Evolutionary conservation across 1,140 invertebrate species (phyloP).

Genomic region (Drosophila sturtevanti): DNA sequence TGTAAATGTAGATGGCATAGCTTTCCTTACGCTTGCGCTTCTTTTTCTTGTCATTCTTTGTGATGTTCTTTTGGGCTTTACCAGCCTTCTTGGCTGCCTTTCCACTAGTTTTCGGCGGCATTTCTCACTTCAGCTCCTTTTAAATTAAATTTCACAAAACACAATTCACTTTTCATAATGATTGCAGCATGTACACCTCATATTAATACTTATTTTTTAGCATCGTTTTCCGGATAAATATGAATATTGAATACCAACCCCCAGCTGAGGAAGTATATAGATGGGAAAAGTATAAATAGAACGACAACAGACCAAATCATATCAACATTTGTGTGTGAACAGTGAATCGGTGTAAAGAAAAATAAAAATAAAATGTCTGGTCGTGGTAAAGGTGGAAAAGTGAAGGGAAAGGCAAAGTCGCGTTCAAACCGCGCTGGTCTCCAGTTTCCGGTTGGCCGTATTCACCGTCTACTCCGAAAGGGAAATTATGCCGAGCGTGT

Average conservation of each 20-base stretch:
- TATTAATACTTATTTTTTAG: background rate
- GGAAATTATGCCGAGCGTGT: constrained; percentile 89
- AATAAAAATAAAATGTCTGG: constrained; percentile 83
- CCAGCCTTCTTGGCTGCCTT: constrained; percentile 84
- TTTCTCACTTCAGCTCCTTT: constrained; percentile 27
- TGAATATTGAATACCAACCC: background rate
- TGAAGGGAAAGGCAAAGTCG: constrained; percentile 86
- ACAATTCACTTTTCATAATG: constrained; percentile 10
- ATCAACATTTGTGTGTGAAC: constrained; percentile 15
- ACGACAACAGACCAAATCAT: background rate
- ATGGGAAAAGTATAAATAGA: constrained; percentile 13
- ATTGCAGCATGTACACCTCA: background rate
- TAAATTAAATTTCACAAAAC: constrained; percentile 14
- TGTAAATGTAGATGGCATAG: constrained; percentile 89
- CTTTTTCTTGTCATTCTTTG: constrained; percentile 84
- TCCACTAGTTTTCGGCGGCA: constrained; percentile 84
- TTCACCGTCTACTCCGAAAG: constrained; percentile 88
- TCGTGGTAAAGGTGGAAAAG: constrained; percentile 86
- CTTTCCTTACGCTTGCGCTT: constrained; percentile 86
- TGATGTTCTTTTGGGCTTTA: constrained; percentile 85
- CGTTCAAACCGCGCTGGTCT: constrained; percentile 87
- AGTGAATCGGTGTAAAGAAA: constrained; percentile 25
- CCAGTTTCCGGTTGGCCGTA: constrained; percentile 89
- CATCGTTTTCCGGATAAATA: background rate
- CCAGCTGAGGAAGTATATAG: background rate